These are phyloP conservation scores for Stylophora pistillata DNA, from an alignment of 64 coral and sea anemone genomes.

Conservation along the genomic window DNA sequence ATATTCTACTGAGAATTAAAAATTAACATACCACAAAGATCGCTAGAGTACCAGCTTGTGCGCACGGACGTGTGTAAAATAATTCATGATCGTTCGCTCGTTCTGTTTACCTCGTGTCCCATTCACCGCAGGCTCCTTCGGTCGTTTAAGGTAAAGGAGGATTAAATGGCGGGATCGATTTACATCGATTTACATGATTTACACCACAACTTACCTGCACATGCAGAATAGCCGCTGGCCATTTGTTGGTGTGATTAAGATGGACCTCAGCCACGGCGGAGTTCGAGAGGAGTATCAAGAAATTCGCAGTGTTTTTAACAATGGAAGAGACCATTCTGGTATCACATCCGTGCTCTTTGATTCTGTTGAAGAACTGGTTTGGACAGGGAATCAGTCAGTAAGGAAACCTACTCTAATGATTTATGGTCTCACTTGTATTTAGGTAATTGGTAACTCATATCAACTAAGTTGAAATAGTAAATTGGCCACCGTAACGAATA, in stretches of 20 bases:
- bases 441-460: no score
- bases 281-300: slow-evolving; percentile 93
- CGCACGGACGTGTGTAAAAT: background rate
- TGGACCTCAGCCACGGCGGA: slow-evolving; percentile 82
- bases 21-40: background rate
- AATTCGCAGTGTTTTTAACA: slow-evolving; percentile 81
- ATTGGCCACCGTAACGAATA: no score
- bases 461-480: no score
- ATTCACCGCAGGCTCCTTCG: background rate
- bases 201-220: no score
- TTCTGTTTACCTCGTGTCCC: background rate
- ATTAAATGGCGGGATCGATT: no score
- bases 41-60: background rate
- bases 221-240: slow-evolving; percentile 16
- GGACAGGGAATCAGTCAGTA: slow-evolving; percentile 92
- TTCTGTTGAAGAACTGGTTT: slow-evolving; percentile 90
- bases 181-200: no score
- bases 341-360: slow-evolving; percentile 88
- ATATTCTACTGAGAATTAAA: background rate
- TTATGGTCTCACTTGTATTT: no score
- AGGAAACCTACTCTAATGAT: no score
- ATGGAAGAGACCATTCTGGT: slow-evolving; percentile 85
- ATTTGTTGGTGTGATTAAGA: slow-evolving; percentile 50
- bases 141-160: no score
- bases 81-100: background rate